Conservation (phyloP, 1,140 invertebrate species). For the Platorchestia sp. region DNA sequence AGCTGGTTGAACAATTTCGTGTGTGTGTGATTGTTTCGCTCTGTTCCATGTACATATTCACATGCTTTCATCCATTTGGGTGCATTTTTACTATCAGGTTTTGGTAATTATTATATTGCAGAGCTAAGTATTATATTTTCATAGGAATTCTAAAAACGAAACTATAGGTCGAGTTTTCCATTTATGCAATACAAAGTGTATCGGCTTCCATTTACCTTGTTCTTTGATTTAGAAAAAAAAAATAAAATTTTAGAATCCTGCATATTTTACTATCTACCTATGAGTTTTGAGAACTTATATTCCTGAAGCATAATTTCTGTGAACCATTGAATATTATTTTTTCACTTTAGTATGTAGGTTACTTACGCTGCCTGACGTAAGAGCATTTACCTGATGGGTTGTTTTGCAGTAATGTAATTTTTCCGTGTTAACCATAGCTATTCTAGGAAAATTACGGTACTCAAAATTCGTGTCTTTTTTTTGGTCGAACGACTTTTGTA, state of each 20-base stretch:
- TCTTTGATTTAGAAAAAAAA: background rate
- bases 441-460: slow-evolving; percentile 28
- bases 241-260: background rate
- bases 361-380: background rate
- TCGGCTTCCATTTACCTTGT: background rate
- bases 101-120: background rate
- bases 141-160: background rate
- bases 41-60: background rate
- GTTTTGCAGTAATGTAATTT: slow-evolving; percentile 14
- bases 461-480: background rate
- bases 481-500: slow-evolving; percentile 46
- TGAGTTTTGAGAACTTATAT: background rate
- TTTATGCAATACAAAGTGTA: background rate
- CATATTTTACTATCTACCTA: background rate
- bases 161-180: background rate
- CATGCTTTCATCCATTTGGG: background rate
- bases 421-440: background rate
- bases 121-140: too few relatives aligned
- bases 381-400: background rate
- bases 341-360: background rate
- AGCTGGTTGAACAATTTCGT: background rate
- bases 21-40: background rate
- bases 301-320: background rate
- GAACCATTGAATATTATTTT: background rate
- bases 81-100: background rate